A percentile compares a stretch with the other conserved stretches of the same genome.
phyloP scores from a whole-genome alignment of 2,797 vertebrate genomes.

The Enteromius unitaeniatus region DNA sequence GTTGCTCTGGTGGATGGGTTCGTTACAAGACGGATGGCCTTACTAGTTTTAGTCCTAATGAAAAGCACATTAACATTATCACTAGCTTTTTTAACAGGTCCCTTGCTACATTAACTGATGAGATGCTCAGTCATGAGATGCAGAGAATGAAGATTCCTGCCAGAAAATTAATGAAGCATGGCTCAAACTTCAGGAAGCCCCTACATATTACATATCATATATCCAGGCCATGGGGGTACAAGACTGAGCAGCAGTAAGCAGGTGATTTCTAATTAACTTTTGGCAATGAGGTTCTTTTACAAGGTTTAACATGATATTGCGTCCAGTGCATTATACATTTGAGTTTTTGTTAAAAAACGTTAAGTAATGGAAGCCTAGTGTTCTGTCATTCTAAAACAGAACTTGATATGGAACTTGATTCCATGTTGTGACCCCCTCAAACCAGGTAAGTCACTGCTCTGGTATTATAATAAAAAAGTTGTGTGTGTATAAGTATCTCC shows the following conservation, averaged over 20 bases:
- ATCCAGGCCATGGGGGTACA: background rate
- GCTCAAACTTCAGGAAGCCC: conserved; percentile 10
- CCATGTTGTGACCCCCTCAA: conserved; percentile 7
- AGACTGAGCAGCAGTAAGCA: background rate
- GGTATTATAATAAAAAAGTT: conserved; percentile 21
- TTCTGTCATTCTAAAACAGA: background rate
- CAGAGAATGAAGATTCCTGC: conserved; percentile 9
- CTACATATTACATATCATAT: background rate
- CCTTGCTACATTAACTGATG: background rate
- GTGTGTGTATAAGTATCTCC: conserved; percentile 22
- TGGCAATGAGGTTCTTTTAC: background rate
- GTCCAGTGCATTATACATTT: background rate
- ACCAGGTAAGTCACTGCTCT: conserved; percentile 24
- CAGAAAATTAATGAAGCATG: conserved; percentile 29
- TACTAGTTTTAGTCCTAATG: background rate
- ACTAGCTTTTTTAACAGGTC: background rate
- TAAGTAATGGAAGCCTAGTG: background rate
- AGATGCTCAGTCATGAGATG: background rate
- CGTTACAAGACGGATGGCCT: background rate
- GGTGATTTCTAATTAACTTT: conserved; percentile 16
- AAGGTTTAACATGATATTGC: background rate
- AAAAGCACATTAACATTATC: conserved; percentile 3
- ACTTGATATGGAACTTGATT: background rate
- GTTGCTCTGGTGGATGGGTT: background rate
- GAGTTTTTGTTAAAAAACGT: background rate